Evolutionary conservation across 2,797 vertebrate genomes (phyloP).

Genomic region (Lepilemur septentrionalis): DNA sequence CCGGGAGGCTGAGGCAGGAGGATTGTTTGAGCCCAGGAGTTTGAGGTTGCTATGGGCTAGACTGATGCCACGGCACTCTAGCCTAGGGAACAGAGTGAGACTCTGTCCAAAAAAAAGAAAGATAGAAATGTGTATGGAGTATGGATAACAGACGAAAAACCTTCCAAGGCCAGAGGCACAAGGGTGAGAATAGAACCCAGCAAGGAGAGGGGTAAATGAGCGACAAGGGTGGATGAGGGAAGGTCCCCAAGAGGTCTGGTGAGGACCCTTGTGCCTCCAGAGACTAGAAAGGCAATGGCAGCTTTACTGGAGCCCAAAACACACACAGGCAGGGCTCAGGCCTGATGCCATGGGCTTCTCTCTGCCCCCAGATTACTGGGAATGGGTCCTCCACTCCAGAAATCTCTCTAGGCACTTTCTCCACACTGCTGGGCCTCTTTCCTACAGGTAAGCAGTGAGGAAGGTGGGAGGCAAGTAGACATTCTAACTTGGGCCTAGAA

Average conservation of each 20-base stretch:
- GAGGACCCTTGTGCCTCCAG: background rate
- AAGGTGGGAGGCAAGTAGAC: background rate
- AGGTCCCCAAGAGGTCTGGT: background rate
- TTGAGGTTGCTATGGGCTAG: too few relatives aligned
- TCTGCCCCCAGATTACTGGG: background rate
- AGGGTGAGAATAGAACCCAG: background rate
- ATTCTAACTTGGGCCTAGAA: conserved; percentile 9
- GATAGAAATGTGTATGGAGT: background rate
- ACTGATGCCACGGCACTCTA: too few relatives aligned
- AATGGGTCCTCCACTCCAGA: background rate
- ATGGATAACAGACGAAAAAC: background rate
- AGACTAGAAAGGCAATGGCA: background rate
- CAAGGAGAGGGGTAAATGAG: background rate
- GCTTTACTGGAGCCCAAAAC: background rate
- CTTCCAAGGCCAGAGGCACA: background rate
- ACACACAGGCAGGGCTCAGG: background rate
- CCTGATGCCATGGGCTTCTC: background rate
- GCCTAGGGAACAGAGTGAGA: too few relatives aligned
- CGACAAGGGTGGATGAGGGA: background rate
- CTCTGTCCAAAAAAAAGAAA: too few relatives aligned
- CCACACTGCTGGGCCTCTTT: background rate
- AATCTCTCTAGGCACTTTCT: background rate
- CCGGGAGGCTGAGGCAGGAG: too few relatives aligned
- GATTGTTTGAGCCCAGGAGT: too few relatives aligned
- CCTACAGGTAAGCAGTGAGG: background rate